Evolutionary conservation across 1,140 invertebrate genomes (phyloP).

Genomic region (Diplogasteroides magnus): DNA sequence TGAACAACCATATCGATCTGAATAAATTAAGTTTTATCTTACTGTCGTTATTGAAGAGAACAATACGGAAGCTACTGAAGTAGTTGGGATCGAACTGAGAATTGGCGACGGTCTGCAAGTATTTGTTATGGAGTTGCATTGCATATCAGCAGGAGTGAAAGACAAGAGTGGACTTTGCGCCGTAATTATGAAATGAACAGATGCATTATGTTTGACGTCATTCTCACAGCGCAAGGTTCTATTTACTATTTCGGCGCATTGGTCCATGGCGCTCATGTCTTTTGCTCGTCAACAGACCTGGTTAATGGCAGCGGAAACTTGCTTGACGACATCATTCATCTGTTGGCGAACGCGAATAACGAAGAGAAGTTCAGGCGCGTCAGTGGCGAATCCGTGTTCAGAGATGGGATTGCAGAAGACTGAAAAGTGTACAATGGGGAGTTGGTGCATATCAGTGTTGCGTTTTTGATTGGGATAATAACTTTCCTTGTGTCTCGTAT

Average conservation of each 20-base stretch:
- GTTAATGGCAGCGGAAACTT: no score
- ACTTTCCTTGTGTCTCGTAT: background rate
- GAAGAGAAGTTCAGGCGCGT: slow-evolving; percentile 20
- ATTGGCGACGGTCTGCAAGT: slow-evolving; percentile 1
- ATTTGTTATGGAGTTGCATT: no score
- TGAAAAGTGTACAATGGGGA: slow-evolving; percentile 11
- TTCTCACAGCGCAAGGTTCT: no score
- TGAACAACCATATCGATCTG: no score
- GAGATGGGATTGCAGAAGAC: slow-evolving; percentile 23
- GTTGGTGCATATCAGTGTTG: background rate
- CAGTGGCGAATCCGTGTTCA: slow-evolving; percentile 17
- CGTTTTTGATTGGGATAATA: no score
- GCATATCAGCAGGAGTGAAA: no score
- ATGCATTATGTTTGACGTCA: no score
- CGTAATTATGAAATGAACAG: no score
- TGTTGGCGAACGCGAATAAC: slow-evolving; percentile 23
- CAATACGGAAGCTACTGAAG: slow-evolving; percentile 19
- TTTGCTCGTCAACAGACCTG: background rate
- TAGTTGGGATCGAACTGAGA: slow-evolving; percentile 24
- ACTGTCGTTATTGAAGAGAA: slow-evolving; percentile 31
- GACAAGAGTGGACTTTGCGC: no score
- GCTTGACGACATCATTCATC: slow-evolving; percentile 24
- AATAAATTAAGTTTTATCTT: no score
- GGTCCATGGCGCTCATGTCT: no score
- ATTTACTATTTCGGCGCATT: no score